These are phyloP conservation scores for Leptodactylus fuscus DNA, from an alignment of 2,113 vertebrate species.

Conservation along the genomic window DNA sequence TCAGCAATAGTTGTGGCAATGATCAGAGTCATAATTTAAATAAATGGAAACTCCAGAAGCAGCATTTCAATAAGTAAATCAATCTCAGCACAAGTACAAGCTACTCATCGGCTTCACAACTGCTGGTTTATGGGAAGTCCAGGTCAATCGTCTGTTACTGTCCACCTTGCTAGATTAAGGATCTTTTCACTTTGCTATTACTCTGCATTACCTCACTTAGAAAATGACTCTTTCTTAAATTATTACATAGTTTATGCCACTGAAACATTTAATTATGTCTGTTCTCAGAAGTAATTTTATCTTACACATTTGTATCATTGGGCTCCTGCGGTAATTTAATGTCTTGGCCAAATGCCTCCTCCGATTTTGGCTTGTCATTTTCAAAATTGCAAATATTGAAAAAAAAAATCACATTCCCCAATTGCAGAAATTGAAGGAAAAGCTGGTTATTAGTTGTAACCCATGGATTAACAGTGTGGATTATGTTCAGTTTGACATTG, in stretches of 20 bases:
- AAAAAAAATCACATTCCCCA: slow-evolving; percentile 32
- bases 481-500: slow-evolving; percentile 37
- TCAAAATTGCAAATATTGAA: slow-evolving; percentile 36
- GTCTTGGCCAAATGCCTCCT: slow-evolving; percentile 32
- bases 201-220: slow-evolving; percentile 40
- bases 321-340: slow-evolving; percentile 43
- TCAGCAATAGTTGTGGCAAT: slow-evolving; percentile 53
- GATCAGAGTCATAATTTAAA: slow-evolving; percentile 57
- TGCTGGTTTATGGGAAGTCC: slow-evolving; percentile 37
- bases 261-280: slow-evolving; percentile 53
- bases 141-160: slow-evolving; percentile 36
- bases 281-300: slow-evolving; percentile 57
- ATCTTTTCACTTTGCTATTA: slow-evolving; percentile 42
- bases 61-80: slow-evolving; percentile 41
- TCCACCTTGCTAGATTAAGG: slow-evolving; percentile 42
- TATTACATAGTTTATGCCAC: slow-evolving; percentile 33
- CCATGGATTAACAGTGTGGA: slow-evolving; percentile 29
- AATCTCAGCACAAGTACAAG: slow-evolving; percentile 31
- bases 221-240: slow-evolving; percentile 33
- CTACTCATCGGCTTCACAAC: slow-evolving; percentile 5
- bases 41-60: slow-evolving; percentile 38
- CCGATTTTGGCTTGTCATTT: slow-evolving; percentile 48
- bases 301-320: slow-evolving; percentile 45
- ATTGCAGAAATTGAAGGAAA: slow-evolving; percentile 23
- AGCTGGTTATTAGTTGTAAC: slow-evolving; percentile 48